Evolutionary conservation across 2,113 vertebrate species (phyloP).

Genomic region (Pedionomus torquatus): DNA sequence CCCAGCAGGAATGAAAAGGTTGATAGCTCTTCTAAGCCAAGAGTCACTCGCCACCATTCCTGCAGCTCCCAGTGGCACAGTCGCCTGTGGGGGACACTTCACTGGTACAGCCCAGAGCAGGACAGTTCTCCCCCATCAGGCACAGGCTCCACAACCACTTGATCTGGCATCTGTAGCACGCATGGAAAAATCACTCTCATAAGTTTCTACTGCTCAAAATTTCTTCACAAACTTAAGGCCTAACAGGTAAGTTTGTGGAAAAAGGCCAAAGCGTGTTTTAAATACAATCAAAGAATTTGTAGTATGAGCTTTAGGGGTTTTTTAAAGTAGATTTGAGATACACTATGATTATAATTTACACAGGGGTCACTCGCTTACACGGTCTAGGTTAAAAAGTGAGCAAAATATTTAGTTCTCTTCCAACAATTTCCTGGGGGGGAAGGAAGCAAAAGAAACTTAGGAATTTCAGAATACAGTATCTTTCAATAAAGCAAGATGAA

Average conservation of each 20-base stretch:
- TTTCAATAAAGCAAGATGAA: not conserved
- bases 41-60: not conserved
- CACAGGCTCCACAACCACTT: not conserved
- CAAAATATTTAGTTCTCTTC: not conserved
- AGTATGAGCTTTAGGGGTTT: not conserved
- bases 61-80: not conserved
- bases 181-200: not conserved
- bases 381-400: not conserved
- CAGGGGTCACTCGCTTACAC: not conserved
- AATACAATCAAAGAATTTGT: not conserved
- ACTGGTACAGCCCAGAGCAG: rapidly evolving
- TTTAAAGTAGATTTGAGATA: not conserved
- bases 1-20: not conserved
- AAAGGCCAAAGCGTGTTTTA: not conserved
- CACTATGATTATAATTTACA: not conserved
- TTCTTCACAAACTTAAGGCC: not conserved
- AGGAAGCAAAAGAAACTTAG: not conserved
- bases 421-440: not conserved
- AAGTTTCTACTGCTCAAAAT: not conserved
- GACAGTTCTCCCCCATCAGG: not conserved
- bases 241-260: not conserved
- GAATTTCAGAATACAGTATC: not conserved
- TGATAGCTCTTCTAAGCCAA: not conserved
- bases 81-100: too few relatives aligned
- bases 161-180: not conserved